phyloP scores from a whole-genome alignment of 2,113 vertebrate species.

The Myrmecophaga tridactyla region DNA sequence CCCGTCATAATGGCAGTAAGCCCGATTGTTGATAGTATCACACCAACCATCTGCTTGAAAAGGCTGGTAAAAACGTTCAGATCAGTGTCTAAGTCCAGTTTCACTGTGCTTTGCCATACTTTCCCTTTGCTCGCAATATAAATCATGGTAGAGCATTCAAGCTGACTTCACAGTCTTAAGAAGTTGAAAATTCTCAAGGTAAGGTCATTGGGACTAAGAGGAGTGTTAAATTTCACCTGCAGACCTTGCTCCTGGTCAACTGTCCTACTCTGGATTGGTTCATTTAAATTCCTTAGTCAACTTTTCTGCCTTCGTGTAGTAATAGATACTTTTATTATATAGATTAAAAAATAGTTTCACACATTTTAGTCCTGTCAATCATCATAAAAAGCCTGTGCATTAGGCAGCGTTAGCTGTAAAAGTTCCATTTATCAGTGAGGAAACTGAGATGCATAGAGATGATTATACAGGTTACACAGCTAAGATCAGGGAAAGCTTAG shows the following conservation, averaged over 20 bases:
- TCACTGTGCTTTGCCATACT: rapidly evolving
- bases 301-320: not conserved
- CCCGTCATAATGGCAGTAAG: constrained; percentile 96
- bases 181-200: not conserved
- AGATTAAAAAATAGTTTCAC: not conserved
- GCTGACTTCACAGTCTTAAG: not conserved
- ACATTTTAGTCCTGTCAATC: not conserved
- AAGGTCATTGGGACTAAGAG: not conserved
- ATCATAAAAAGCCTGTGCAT: not conserved
- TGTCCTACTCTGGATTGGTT: not conserved
- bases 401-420: not conserved
- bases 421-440: not conserved
- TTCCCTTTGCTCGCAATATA: not conserved
- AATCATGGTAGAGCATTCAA: not conserved
- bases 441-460: not conserved
- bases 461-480: not conserved
- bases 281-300: not conserved
- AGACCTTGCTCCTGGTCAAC: not conserved
- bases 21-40: constrained; percentile 97
- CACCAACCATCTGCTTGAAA: constrained; percentile 98
- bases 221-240: not conserved
- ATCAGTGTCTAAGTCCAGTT: not conserved
- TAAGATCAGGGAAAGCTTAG: not conserved
- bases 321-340: not conserved
- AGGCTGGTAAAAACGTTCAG: constrained; percentile 83